Conservation (phyloP, 1,140 invertebrate species). For the Drosophila aff. region DNA sequence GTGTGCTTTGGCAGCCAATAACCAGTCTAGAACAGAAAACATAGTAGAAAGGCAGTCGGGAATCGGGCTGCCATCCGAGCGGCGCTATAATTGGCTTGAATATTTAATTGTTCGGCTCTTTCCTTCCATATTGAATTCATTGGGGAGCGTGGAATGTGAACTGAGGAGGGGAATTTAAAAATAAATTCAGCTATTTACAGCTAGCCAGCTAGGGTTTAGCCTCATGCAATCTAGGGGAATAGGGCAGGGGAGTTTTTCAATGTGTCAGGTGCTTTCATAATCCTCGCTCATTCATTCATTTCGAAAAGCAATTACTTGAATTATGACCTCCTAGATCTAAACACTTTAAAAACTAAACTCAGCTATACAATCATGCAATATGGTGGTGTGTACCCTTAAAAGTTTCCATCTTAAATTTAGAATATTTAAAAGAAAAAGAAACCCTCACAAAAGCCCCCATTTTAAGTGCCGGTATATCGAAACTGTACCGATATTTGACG, state of each 20-base stretch:
- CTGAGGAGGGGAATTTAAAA: conserved; percentile 13
- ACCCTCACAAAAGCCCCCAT: neutral
- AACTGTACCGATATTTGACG: neutral
- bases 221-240: conserved; percentile 17
- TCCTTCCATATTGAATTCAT: conserved; percentile 32
- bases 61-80: neutral
- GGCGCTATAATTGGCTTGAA: conserved; percentile 65
- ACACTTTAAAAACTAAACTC: neutral
- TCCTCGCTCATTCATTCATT: neutral
- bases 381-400: neutral
- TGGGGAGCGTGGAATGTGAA: conserved; percentile 5
- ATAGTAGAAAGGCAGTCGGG: neutral
- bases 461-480: no score
- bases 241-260: neutral
- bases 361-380: conserved; percentile 27
- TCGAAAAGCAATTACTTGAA: no score
- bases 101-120: conserved; percentile 61
- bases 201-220: conserved; percentile 10
- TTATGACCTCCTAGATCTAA: neutral
- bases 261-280: conserved; percentile 5
- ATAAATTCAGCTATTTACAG: conserved; percentile 25
- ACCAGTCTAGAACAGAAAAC: conserved; percentile 1
- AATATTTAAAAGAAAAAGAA: neutral
- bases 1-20: conserved; percentile 58
- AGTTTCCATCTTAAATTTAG: neutral